Conservation (phyloP, 1,140 invertebrate species). For the Copidosoma floridanum region DNA sequence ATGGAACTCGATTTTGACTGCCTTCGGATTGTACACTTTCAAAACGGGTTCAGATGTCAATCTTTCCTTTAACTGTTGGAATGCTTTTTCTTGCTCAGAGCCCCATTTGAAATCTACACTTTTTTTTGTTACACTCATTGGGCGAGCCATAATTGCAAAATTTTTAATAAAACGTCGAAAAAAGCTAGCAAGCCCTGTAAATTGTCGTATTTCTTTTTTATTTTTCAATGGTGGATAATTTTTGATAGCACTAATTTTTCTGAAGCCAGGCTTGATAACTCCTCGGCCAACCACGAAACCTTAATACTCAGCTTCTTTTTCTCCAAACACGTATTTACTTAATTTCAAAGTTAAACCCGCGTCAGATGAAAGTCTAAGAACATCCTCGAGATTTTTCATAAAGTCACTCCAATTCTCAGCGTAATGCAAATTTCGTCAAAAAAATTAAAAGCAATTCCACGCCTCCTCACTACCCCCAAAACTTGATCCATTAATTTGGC, state of each 20-base stretch:
- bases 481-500: slow-evolving; percentile 23
- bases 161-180: slow-evolving; percentile 38
- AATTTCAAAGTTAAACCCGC: slow-evolving; percentile 17
- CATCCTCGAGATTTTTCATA: slow-evolving; percentile 2
- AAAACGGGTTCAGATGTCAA: slow-evolving; percentile 3
- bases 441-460: slow-evolving; percentile 11
- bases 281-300: slow-evolving; percentile 26
- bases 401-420: slow-evolving; percentile 4
- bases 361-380: slow-evolving; percentile 4
- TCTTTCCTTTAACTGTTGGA: not conserved
- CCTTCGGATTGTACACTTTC: slow-evolving; percentile 4
- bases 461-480: not conserved
- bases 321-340: slow-evolving; percentile 17
- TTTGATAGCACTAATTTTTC: slow-evolving; percentile 28
- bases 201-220: too few relatives aligned
- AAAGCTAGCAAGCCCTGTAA: slow-evolving; percentile 47
- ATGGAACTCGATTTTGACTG: slow-evolving; percentile 3
- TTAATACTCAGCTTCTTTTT: slow-evolving; percentile 32
- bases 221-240: not conserved
- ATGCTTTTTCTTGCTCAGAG: not conserved
- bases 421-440: slow-evolving; percentile 26
- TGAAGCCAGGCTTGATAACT: slow-evolving; percentile 25
- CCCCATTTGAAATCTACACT: not conserved
- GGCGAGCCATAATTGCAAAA: not conserved
- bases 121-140: slow-evolving; percentile 6